A percentile compares a stretch with the other conserved stretches of the same genome.
Evolutionary conservation across 2,113 vertebrate species (phyloP).

Genomic region (Scortum barcoo): DNA sequence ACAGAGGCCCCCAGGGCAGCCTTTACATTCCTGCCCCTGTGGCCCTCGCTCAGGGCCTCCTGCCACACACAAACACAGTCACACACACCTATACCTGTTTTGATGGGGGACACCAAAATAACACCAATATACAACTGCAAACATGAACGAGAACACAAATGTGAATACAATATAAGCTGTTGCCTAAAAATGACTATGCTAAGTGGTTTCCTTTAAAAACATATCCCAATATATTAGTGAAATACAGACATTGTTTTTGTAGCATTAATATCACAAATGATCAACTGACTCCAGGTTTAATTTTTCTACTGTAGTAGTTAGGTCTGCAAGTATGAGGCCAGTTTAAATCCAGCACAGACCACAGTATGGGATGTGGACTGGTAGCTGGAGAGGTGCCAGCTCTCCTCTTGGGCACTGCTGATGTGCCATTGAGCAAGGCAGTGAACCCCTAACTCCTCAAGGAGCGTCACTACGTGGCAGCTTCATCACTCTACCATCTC

Average conservation of each 20-base stretch:
- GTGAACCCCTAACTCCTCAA: too few relatives aligned
- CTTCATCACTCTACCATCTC: too few relatives aligned
- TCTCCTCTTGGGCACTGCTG: too few relatives aligned
- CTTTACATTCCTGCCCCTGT: conserved; percentile 83
- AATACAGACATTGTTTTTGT: background rate
- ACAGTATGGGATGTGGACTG: too few relatives aligned
- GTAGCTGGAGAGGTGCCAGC: too few relatives aligned
- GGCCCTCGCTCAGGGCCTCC: conserved; percentile 70
- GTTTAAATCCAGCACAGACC: too few relatives aligned
- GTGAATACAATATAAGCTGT: background rate
- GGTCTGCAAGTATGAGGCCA: too few relatives aligned
- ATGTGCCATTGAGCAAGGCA: too few relatives aligned
- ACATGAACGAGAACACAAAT: conserved; percentile 9
- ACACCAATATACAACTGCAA: background rate
- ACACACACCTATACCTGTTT: conserved; percentile 35
- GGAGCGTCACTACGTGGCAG: too few relatives aligned
- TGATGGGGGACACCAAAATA: conserved; percentile 31
- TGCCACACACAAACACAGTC: conserved; percentile 66
- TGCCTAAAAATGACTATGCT: too few relatives aligned
- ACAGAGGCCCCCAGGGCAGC: conserved; percentile 79
- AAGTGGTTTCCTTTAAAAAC: background rate
- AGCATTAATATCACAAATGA: background rate
- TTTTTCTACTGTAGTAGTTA: too few relatives aligned
- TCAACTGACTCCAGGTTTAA: background rate
- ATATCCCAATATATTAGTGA: background rate